Evolutionary conservation across 2,888 invertebrate species (phyloP).

Genomic region (Coleophora flavipennella): DNA sequence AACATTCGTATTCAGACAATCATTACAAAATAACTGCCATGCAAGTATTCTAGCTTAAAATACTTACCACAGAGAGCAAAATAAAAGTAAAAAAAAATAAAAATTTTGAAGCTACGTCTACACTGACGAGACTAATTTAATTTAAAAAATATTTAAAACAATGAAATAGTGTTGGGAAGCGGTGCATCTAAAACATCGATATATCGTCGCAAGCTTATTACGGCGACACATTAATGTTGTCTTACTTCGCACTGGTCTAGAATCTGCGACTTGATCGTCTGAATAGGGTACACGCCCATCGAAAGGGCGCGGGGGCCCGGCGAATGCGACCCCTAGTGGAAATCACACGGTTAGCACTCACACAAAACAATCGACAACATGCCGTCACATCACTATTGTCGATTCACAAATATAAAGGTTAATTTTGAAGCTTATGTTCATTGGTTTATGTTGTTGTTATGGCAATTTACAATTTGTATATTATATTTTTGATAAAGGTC

Average conservation of each 20-base stretch:
- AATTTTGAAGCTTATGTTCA: constrained; percentile 39
- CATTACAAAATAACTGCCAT: constrained; percentile 38
- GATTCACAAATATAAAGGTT: constrained; percentile 3
- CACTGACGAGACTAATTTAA: constrained; percentile 7
- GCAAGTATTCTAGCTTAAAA: constrained; percentile 45
- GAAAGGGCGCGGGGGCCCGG: constrained; percentile 92
- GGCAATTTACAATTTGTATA: constrained; percentile 27
- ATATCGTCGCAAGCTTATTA: constrained; percentile 56
- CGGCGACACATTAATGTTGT: constrained; percentile 59
- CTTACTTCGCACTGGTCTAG: constrained; percentile 93
- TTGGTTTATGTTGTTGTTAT: constrained; percentile 26
- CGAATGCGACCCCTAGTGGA: constrained; percentile 88
- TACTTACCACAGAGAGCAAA: constrained; percentile 40
- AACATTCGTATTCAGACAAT: constrained; percentile 11
- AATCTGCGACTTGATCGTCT: constrained; percentile 90
- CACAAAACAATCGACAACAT: constrained; percentile 64
- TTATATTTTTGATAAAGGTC: constrained; percentile 10
- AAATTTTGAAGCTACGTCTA: constrained; percentile 9
- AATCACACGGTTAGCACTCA: constrained; percentile 75
- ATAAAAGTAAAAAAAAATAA: constrained; percentile 18
- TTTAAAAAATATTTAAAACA: constrained; percentile 22
- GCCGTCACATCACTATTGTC: constrained; percentile 42
- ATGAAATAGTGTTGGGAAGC: constrained; percentile 66
- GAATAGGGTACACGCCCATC: constrained; percentile 92
- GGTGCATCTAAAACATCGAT: constrained; percentile 70